These are phyloP conservation scores for Brachyptera putata DNA, from an alignment of 2,888 invertebrate species.

Conservation along the genomic window DNA sequence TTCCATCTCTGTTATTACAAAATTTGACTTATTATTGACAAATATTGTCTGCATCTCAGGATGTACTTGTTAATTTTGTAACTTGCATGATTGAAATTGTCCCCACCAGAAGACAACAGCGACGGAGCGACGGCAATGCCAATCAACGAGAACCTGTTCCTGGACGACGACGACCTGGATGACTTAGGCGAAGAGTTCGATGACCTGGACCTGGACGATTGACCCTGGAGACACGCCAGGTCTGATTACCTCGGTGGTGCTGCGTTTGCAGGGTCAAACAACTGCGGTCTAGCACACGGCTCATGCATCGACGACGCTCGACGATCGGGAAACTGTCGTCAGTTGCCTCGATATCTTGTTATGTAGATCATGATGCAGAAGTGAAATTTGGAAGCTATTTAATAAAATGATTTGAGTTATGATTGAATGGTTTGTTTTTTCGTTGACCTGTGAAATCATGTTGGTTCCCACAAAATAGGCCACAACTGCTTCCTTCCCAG, in stretches of 20 bases:
- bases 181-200: slow-evolving; percentile 77
- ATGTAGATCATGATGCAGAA: background rate
- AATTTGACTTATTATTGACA: no score
- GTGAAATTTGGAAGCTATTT: background rate
- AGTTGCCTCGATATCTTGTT: background rate
- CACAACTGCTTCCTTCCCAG: no score
- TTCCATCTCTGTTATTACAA: no score
- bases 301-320: background rate
- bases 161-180: slow-evolving; percentile 68
- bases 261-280: slow-evolving; percentile 18
- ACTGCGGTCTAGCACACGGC: background rate
- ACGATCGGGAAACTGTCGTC: no score
- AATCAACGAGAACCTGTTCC: slow-evolving; percentile 90
- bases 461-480: no score
- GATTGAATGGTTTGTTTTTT: background rate
- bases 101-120: no score
- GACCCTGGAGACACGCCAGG: slow-evolving; percentile 21
- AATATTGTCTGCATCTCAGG: no score
- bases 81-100: no score
- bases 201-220: slow-evolving; percentile 45
- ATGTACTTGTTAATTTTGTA: no score
- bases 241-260: slow-evolving; percentile 11
- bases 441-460: background rate
- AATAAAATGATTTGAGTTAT: background rate
- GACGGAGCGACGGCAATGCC: slow-evolving; percentile 62